Conservation (phyloP, 2,888 invertebrate genomes). For the Latrodectus hesperus region DNA sequence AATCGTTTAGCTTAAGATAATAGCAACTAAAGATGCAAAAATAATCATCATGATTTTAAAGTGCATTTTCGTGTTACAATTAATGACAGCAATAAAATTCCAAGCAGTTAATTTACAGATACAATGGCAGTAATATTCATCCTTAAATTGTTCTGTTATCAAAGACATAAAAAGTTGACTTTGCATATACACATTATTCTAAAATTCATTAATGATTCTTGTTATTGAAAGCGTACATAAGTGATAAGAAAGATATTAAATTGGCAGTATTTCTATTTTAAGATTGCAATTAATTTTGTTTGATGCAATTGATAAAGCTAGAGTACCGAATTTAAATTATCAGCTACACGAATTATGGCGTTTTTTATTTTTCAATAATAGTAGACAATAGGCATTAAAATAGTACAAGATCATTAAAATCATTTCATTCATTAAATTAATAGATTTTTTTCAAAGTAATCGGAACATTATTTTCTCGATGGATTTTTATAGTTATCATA, state of each 20-base stretch:
- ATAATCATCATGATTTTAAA: neutral
- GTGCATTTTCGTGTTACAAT: neutral
- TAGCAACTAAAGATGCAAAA: neutral
- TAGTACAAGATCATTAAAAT: conserved; percentile 47
- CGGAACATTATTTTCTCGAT: conserved; percentile 30
- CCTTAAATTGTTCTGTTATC: neutral
- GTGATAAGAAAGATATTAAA: conserved; percentile 52
- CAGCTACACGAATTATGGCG: neutral
- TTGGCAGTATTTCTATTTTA: conserved; percentile 43
- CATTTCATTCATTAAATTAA: conserved; percentile 39
- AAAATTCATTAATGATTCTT: conserved; percentile 34
- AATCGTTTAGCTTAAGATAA: neutral
- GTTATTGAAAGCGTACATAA: conserved; percentile 28
- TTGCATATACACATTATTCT: conserved; percentile 15
- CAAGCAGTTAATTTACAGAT: neutral
- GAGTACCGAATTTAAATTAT: conserved; percentile 8
- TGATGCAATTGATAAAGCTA: conserved; percentile 31
- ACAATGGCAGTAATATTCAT: neutral
- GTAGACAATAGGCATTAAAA: conserved; percentile 57
- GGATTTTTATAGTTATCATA: conserved; percentile 30
- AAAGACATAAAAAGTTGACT: conserved; percentile 3
- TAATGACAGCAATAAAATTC: conserved; percentile 11
- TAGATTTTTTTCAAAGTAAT: conserved; percentile 29
- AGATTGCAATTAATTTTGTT: conserved; percentile 46
- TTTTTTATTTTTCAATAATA: conserved; percentile 13